A percentile compares a stretch with the other conserved stretches of the same genome.
Evolutionary conservation across 2,797 vertebrate species (phyloP).

Genomic region (Hemibagrus guttatus): DNA sequence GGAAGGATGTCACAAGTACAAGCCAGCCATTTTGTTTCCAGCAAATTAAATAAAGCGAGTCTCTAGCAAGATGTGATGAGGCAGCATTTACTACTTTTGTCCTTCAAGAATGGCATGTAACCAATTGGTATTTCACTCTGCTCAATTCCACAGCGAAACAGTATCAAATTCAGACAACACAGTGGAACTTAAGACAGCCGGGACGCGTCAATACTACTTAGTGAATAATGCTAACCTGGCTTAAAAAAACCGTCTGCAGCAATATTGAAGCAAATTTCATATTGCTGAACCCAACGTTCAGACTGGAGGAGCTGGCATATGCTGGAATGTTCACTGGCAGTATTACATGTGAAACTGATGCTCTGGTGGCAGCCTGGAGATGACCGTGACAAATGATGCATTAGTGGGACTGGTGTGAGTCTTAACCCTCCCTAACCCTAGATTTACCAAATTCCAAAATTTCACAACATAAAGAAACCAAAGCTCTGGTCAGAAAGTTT

Average conservation of each 20-base stretch:
- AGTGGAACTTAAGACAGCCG: constrained; percentile 29
- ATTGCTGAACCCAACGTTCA: constrained; percentile 17
- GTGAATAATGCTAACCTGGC: constrained; percentile 34
- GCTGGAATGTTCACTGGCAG: not conserved
- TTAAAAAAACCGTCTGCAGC: constrained; percentile 20
- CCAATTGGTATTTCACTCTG: constrained; percentile 43
- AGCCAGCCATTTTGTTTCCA: constrained; percentile 8
- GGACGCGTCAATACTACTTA: constrained; percentile 25
- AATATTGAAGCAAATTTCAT: constrained; percentile 30
- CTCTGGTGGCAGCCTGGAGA: not conserved
- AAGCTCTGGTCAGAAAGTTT: too few relatives aligned
- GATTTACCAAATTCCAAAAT: not conserved
- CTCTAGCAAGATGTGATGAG: constrained; percentile 21
- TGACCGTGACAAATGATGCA: not conserved
- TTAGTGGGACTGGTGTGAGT: not conserved
- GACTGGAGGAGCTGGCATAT: not conserved
- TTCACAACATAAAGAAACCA: not conserved
- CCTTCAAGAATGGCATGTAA: constrained; percentile 45
- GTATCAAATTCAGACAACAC: constrained; percentile 45
- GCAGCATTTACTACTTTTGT: constrained; percentile 31
- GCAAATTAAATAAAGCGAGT: constrained; percentile 23
- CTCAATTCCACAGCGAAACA: constrained; percentile 41
- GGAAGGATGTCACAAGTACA: constrained; percentile 5
- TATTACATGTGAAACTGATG: not conserved
- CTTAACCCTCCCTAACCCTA: not conserved